Conservation (phyloP, 1,140 invertebrate genomes). For the Drosophila pallidifrons region DNA sequence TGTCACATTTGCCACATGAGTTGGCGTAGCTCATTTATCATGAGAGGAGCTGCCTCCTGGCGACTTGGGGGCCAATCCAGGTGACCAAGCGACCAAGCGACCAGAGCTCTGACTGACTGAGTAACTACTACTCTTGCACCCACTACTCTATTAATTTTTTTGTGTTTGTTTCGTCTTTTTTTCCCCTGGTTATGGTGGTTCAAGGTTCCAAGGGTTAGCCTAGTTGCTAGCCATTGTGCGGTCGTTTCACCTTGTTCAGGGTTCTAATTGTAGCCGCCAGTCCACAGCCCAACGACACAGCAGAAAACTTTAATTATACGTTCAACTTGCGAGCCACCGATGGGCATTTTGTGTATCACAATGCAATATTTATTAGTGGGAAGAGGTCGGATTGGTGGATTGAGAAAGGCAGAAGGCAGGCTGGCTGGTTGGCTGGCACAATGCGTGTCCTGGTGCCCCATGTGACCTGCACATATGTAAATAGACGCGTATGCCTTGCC, state of each 20-base stretch:
- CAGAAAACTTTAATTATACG: slow-evolving; percentile 66
- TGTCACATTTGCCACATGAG: slow-evolving; percentile 79
- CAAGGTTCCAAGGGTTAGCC: slow-evolving; percentile 59
- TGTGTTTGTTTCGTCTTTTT: neutral
- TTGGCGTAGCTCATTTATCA: slow-evolving; percentile 74
- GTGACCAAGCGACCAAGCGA: slow-evolving; percentile 3
- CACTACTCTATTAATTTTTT: too few species aligned
- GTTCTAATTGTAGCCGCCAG: slow-evolving; percentile 58
- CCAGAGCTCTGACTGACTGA: neutral
- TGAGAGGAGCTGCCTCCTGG: slow-evolving; percentile 46
- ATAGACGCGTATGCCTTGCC: slow-evolving; percentile 27
- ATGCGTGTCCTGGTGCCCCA: slow-evolving; percentile 51
- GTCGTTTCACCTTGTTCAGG: slow-evolving; percentile 38
- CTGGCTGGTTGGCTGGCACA: neutral
- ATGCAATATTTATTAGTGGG: slow-evolving; percentile 73
- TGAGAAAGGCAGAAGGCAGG: neutral
- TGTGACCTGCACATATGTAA: slow-evolving; percentile 45
- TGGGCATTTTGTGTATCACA: slow-evolving; percentile 56
- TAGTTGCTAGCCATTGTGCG: slow-evolving; percentile 48
- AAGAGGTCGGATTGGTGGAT: neutral
- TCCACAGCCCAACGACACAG: slow-evolving; percentile 29
- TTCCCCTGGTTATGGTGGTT: slow-evolving; percentile 41
- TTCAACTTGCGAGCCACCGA: slow-evolving; percentile 32
- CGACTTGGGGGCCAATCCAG: slow-evolving; percentile 1
- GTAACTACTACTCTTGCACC: too few species aligned